Evolutionary conservation across 2,888 invertebrate genomes (phyloP), one percentile per base, ranked within the genome.

Genomic region (Timandra comae): DNA sequence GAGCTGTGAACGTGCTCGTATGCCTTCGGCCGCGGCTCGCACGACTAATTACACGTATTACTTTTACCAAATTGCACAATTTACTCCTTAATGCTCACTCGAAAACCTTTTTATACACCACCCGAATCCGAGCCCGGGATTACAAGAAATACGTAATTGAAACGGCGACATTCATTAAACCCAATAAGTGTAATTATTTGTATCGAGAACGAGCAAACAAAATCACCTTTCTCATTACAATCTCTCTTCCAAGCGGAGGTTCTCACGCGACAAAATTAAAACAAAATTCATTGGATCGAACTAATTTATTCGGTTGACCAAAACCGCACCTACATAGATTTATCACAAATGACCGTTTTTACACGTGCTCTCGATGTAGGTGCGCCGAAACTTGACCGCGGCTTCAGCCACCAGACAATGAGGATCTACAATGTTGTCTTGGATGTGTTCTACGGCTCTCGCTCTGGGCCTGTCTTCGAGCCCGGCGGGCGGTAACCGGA

Each of bases 321-420:
- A 65, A 75, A 77, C 73, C 75, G 59, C 72, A 66, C 65, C 66
- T 64, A 68, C 62, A 63, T 69, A 56, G 54, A 57, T 63, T 63
- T 66, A 70, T 64, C 67, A 61, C 68, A 74, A 75, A 75, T 63
- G 72, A 70, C 60, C 56, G 67, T 76, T 78, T 78, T 75, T 75
- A 67, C 65, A 56, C 61, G 48, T 56, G 59, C 49, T 56, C 54
- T 48, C 49, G 31, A 26, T 62, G 64, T 65, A 59, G 62, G 55
- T 59, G 58, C 61, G 64, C 63, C 62, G 62, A 66, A 61, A 60
- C 54, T 51, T 39, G 51, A 49, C 49, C 35, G 44, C 50, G 43
- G 39, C 29, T 27, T 29, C 33, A 12, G 13, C 30, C 39, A 44
- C 62, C 65, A 63, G 40, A 33, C 21, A 43, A 39, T 31, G 31